phyloP scores from a whole-genome alignment of 1,140 invertebrate genomes.

The Pseudomyrmex dendroicus region DNA sequence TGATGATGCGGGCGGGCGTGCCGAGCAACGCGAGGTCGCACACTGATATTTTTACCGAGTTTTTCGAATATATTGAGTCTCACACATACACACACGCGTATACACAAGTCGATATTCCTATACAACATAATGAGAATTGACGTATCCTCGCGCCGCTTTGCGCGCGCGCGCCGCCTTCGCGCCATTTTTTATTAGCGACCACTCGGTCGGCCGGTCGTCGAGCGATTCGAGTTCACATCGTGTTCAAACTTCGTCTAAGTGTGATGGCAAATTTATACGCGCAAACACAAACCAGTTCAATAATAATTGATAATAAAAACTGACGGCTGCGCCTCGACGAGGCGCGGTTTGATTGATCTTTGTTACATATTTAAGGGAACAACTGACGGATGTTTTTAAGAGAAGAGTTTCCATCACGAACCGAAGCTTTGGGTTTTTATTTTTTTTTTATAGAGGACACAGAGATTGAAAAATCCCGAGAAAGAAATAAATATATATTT shows the following conservation, averaged over 20 bases:
- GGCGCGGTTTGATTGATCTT: neutral
- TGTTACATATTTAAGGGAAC: conserved; percentile 31
- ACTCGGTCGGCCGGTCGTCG: conserved; percentile 66
- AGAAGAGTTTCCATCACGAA: neutral
- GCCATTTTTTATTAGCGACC: conserved; percentile 73
- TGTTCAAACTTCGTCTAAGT: conserved; percentile 51
- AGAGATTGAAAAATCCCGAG: neutral
- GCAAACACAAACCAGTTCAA: neutral
- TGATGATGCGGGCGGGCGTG: conserved; percentile 67
- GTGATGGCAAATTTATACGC: neutral
- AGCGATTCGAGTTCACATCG: conserved; percentile 36
- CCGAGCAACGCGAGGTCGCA: conserved; percentile 62
- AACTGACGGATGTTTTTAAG: conserved; percentile 9
- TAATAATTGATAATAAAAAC: neutral
- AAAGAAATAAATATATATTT: conserved; percentile 19
- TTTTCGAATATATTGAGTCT: conserved; percentile 75
- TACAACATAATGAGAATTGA: conserved; percentile 65
- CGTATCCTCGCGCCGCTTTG: conserved; percentile 73
- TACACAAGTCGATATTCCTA: conserved; percentile 59
- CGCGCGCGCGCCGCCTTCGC: conserved; percentile 62
- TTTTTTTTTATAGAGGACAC: neutral
- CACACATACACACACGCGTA: neutral
- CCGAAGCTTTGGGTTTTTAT: neutral
- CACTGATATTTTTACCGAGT: conserved; percentile 80
- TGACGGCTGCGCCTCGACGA: neutral